Base-by-base conservation (phyloP, 1,140 invertebrate species). In the Penaeus vannamei region DNA sequence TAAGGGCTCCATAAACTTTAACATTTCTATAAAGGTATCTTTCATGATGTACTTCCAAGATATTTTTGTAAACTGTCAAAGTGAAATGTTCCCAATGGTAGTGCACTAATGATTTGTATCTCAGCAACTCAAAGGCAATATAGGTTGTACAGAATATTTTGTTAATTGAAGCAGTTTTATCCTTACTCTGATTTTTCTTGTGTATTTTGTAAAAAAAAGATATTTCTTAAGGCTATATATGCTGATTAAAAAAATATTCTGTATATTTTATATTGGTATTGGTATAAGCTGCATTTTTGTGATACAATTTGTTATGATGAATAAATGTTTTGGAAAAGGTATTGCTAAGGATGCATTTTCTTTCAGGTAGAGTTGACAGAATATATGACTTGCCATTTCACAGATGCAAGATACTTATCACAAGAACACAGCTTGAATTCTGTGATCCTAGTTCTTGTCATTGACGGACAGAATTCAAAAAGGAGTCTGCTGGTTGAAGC, bases 51-150 rank as follows among this genome's bases (percentile, higher is more conserved):
- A 82, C 80, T 60, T 53, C 20, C 53, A 59, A 82, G n/a, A 82
- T 82, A 82, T 82, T 82, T 82, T 82, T 82, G 53, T 82, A 82
- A 82, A 82, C 23, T 29, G n/a, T 53, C n/a, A 59, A 60, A 82
- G 29, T 29, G 17, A 61, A 60, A 59, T 46, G 26, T 26, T 60
- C 61, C 46, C 29, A 59, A 12, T 60, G 17, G 23, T 29, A 53
- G 59, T 60, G 80, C 53, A 26, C 26, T 82, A 26, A 82, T 82
- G 53, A 53, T 53, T 53, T 53, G 53, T 53, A 53, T 53, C 53
- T 53, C 53, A 53, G 17, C 17, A 53, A 53, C 53, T 53, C 53
- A 53, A 53, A 53, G 53, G 53, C 53, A 53, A 17, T 53, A 53
- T 53, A 53, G 17, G 0, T 17, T 53, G 53, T 53, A 53, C 53